Conservation (phyloP, 2,888 invertebrate species). For the Mechanitis messenoides region DNA sequence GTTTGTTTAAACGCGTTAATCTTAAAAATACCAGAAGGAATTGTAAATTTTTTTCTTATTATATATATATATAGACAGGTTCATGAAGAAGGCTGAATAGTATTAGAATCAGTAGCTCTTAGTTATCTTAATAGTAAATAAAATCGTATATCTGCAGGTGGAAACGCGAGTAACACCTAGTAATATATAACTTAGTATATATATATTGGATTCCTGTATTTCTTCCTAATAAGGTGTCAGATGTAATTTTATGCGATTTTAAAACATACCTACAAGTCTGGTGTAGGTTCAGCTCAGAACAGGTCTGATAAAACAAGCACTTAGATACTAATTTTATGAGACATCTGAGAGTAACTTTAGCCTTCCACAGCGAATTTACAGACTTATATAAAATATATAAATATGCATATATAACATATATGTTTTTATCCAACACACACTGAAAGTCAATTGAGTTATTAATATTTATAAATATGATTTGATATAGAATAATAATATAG, state of each 20-base stretch:
- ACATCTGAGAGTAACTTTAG: conserved; percentile 55
- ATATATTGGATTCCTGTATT: conserved; percentile 40
- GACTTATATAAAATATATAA: conserved; percentile 39
- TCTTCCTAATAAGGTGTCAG: conserved; percentile 59
- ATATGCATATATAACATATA: conserved; percentile 30
- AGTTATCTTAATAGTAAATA: no score
- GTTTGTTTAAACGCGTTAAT: no score
- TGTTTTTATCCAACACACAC: conserved; percentile 13
- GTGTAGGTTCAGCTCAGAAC: conserved; percentile 56
- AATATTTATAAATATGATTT: not conserved
- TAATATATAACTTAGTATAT: not conserved
- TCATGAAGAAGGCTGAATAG: no score
- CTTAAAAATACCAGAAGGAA: no score
- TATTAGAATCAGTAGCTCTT: no score
- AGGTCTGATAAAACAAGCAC: conserved; percentile 60
- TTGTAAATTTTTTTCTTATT: no score
- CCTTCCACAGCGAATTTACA: conserved; percentile 39
- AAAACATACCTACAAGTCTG: conserved; percentile 51
- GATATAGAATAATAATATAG: no score
- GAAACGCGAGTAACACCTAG: no score
- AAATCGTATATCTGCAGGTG: no score
- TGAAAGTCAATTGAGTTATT: conserved; percentile 17
- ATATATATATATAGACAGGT: no score
- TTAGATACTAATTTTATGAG: conserved; percentile 72
- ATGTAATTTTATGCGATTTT: conserved; percentile 51